Evolutionary conservation across 2,797 vertebrate species (phyloP).

Genomic region (Anableps anableps): DNA sequence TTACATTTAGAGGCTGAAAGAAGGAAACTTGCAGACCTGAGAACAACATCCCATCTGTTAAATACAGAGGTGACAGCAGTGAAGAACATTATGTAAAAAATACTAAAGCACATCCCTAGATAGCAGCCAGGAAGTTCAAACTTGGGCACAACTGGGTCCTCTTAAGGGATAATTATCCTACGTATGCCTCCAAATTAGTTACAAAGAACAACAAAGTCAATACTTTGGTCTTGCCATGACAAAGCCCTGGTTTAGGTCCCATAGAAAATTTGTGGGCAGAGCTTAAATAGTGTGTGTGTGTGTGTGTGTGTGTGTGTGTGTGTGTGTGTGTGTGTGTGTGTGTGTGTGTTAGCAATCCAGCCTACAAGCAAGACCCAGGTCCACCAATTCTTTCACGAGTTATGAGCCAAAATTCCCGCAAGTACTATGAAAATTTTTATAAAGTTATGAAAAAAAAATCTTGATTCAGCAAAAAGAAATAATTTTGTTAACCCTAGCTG

Average conservation of each 20-base stretch:
- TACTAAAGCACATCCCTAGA: background rate
- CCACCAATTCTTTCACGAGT: too few species aligned
- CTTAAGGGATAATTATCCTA: background rate
- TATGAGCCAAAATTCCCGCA: too few species aligned
- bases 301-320: too few species aligned
- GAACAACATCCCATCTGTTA: background rate
- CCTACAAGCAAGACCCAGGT: too few species aligned
- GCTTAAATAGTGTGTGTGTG: background rate
- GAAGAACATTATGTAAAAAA: background rate
- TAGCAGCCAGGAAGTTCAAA: background rate
- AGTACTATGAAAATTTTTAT: background rate
- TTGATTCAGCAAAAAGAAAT: background rate
- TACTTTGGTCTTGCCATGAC: background rate
- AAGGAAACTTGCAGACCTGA: background rate
- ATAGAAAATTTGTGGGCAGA: background rate
- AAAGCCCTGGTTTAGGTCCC: background rate
- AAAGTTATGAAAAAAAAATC: background rate
- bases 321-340: too few species aligned
- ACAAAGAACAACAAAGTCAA: background rate
- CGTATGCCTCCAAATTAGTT: background rate
- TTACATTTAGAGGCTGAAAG: background rate
- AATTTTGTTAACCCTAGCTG: too few species aligned
- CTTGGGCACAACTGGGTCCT: background rate
- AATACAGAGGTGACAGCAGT: background rate
- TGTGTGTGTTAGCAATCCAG: too few species aligned